Conservation (phyloP, 2,797 vertebrate species). For the Poecilia velifera region DNA sequence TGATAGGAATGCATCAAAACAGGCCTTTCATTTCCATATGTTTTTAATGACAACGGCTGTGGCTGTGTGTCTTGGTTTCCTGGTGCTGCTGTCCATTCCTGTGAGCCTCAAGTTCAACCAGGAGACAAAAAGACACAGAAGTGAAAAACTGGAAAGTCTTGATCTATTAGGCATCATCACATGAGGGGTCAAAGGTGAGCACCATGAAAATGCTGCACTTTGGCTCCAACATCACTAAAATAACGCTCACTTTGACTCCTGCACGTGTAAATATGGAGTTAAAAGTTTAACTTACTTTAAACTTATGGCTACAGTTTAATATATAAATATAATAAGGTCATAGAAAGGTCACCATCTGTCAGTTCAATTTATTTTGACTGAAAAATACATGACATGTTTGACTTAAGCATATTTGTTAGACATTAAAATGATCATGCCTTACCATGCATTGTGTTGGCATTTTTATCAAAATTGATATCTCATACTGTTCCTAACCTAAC, state of each 20-base stretch:
- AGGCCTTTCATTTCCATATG: not conserved
- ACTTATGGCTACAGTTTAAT: not conserved
- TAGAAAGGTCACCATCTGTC: not conserved
- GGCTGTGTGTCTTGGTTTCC: not conserved
- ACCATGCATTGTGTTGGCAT: not conserved
- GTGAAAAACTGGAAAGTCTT: not conserved
- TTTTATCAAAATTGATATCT: not conserved
- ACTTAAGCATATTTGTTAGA: not conserved
- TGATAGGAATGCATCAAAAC: constrained; percentile 9
- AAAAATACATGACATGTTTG: not conserved
- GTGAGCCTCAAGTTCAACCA: not conserved
- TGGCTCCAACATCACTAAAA: too few species aligned
- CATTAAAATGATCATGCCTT: not conserved
- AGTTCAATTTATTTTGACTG: not conserved
- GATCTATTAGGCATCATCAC: not conserved
- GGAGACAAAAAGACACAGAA: not conserved
- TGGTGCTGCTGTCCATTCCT: not conserved
- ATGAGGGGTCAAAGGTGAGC: not conserved
- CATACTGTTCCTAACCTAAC: not conserved
- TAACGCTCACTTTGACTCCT: not conserved
- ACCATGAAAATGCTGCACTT: not conserved
- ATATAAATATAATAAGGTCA: not conserved
- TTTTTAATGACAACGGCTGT: not conserved
- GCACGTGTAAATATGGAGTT: too few species aligned
- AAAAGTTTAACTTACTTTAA: not conserved